Base-by-base conservation (phyloP, 2,113 vertebrate species). In the Ictalurus punctatus region DNA sequence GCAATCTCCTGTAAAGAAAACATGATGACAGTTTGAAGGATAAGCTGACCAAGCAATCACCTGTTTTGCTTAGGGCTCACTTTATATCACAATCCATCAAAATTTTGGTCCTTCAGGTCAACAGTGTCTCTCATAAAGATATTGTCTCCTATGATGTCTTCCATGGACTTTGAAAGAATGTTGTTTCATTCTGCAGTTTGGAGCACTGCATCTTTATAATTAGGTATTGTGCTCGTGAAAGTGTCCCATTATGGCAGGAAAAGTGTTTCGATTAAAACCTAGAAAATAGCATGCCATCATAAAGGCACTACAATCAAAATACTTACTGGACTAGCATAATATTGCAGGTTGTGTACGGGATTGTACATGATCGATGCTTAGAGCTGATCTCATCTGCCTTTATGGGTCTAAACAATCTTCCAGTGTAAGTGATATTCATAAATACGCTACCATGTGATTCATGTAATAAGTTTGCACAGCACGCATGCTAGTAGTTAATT, bases 401-500 rank as follows among this genome's bases (percentile, higher is more conserved):
- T 23, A 12, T 19, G 37, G 48, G 83, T 84, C 56, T n/a, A 63
- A 61, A 63, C 85, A 30, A 2, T 27, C 12, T 30, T 74, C 73
- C 25, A 6, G 84, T 25, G 58, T 61, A 48, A 79, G 76, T 67
- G n/a, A 87, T 63, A 63, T 10, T 34, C 76, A 86, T 80, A 67
- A 87, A 81, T 37, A 80, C 3, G 19, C 25, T 80, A 5, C 1
- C 16, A 79, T 34, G 9, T 87, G 85, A 82, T 27, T 40, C 23
- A 58, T 71, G 63, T 23, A 27, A 71, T 74, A 48, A 5, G 44
- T 56, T 56, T 71, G 25, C 12, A 30, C 76, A 67, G 40, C 76
- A 54, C 2, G 59, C 83, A 27, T 78, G 56, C 61, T 58, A 17
- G 65, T 76, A 63, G 83, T 79, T 90, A 88, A 90, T 88, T 90